Conservation (phyloP, 2,113 vertebrate species). For the Cyanoramphus novaezelandiae region DNA sequence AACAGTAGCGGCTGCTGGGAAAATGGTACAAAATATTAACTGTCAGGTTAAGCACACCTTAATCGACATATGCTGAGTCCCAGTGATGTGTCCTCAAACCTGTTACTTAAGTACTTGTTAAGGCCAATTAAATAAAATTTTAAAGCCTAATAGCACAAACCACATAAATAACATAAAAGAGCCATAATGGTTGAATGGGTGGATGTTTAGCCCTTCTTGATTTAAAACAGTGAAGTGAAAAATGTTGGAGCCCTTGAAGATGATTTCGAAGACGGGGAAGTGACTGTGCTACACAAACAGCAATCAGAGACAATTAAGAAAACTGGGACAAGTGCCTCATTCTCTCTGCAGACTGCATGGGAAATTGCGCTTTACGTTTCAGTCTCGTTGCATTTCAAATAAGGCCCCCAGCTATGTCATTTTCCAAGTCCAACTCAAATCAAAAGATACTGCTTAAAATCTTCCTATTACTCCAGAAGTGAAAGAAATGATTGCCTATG, state of each 20-base stretch:
- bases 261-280: slow-evolving; percentile 74
- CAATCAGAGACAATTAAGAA: slow-evolving; percentile 85
- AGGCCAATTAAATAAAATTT: slow-evolving; percentile 74
- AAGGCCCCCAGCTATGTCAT: slow-evolving; percentile 77
- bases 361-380: slow-evolving; percentile 80
- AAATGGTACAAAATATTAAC: slow-evolving; percentile 56
- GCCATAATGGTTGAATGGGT: slow-evolving; percentile 62
- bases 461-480: slow-evolving; percentile 78
- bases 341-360: slow-evolving; percentile 67
- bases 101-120: slow-evolving; percentile 61
- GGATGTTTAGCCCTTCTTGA: slow-evolving; percentile 70
- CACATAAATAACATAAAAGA: slow-evolving; percentile 58
- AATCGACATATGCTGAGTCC: slow-evolving; percentile 57
- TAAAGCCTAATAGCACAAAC: slow-evolving; percentile 56
- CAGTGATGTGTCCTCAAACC: slow-evolving; percentile 44
- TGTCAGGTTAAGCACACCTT: slow-evolving; percentile 53
- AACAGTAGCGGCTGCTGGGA: slow-evolving; percentile 28
- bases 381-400: slow-evolving; percentile 78
- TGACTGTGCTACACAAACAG: slow-evolving; percentile 73
- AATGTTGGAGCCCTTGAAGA: slow-evolving; percentile 66
- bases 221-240: slow-evolving; percentile 72
- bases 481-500: slow-evolving; percentile 81
- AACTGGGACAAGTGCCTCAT: slow-evolving; percentile 77
- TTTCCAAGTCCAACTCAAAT: slow-evolving; percentile 78
- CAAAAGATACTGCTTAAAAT: slow-evolving; percentile 79